Percentiles rank a stretch among this genome's conserved stretches.
Evolutionary conservation across 35 echinoderm and acorn worm genomes (phyloP).

Genomic region (Lytechinus variegatus): DNA sequence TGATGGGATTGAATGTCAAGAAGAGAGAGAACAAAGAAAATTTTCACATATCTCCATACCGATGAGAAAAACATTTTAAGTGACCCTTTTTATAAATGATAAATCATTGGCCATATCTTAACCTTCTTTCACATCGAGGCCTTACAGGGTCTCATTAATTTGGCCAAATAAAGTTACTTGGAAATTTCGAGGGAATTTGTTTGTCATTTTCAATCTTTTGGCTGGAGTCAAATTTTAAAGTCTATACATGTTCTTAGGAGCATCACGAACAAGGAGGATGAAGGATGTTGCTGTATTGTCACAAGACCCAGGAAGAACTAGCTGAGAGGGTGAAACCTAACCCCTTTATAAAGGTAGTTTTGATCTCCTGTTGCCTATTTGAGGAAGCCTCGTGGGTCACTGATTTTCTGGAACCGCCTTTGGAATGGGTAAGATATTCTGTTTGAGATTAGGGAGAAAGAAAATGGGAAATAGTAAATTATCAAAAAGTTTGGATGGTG

Average conservation of each 20-base stretch:
- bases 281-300: neutral
- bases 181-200: too few species aligned
- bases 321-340: neutral
- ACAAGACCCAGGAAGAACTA: neutral
- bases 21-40: too few species aligned
- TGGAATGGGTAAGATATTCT: slow-evolving; percentile 38
- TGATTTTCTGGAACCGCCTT: slow-evolving; percentile 32
- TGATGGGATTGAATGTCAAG: too few species aligned
- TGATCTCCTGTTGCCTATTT: slow-evolving; percentile 48
- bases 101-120: too few species aligned
- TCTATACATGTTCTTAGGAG: neutral
- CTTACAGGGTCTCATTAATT: too few species aligned
- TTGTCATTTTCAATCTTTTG: too few species aligned
- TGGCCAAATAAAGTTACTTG: too few species aligned
- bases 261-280: neutral
- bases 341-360: slow-evolving; percentile 26
- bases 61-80: too few species aligned
- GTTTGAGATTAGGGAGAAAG: slow-evolving; percentile 27
- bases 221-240: neutral
- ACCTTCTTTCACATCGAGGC: too few species aligned
- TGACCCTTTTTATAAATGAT: too few species aligned
- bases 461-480: slow-evolving; percentile 3
- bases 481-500: neutral
- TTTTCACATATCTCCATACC: too few species aligned
- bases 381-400: slow-evolving; percentile 41